phyloP scores from a whole-genome alignment of 92 coral and sea anemone species.

The Paragorgia papillata region DNA sequence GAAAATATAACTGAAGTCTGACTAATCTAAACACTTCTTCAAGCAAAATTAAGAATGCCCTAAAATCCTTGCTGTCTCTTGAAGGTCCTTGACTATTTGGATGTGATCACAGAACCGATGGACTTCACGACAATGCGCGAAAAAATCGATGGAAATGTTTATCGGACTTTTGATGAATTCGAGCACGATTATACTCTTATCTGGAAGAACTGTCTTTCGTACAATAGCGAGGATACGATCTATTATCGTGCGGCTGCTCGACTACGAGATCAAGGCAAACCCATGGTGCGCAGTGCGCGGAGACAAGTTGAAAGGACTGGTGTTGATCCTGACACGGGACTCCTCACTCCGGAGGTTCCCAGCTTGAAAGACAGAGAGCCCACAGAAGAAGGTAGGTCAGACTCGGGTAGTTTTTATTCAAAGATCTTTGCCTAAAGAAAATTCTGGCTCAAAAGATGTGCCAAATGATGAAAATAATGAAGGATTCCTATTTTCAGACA shows the following conservation, averaged over 20 bases:
- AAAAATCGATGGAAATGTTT: constrained; percentile 84
- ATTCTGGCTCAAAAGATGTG: background rate
- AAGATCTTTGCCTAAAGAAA: background rate
- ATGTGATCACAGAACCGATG: constrained; percentile 86
- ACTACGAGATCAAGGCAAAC: constrained; percentile 93
- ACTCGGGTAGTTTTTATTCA: background rate
- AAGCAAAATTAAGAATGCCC: too few species aligned
- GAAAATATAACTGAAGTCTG: too few species aligned
- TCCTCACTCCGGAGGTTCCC: constrained; percentile 88
- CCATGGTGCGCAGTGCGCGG: constrained; percentile 86
- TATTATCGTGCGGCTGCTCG: constrained; percentile 93
- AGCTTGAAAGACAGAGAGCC: constrained; percentile 90
- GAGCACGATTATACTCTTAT: constrained; percentile 88
- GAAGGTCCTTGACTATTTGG: constrained; percentile 93
- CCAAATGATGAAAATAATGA: too few species aligned
- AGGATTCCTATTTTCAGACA: too few species aligned
- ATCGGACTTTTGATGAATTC: constrained; percentile 90
- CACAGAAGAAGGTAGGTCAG: constrained; percentile 84
- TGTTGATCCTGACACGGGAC: constrained; percentile 91
- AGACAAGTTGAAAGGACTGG: constrained; percentile 95
- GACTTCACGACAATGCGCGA: constrained; percentile 87
- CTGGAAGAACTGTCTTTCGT: constrained; percentile 77
- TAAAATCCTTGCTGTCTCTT: background rate
- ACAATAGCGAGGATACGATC: constrained; percentile 93
- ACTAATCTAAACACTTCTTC: too few species aligned